Evolutionary conservation across 2,113 vertebrate species (phyloP), one percentile per base, ranked within the genome.

Genomic region (Heterotilapia buettikoferi): DNA sequence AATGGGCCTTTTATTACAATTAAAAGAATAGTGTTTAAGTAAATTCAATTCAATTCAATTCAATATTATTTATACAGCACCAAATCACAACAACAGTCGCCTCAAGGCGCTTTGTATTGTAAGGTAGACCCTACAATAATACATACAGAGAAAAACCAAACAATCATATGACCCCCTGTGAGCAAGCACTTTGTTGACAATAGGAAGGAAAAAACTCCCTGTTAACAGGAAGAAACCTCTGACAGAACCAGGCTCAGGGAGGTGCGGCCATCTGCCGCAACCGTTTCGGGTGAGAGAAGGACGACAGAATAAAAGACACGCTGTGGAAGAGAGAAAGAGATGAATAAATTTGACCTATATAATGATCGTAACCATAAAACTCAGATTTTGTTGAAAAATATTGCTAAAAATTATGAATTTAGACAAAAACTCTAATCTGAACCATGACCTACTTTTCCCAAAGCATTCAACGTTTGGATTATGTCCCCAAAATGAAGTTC

Each of bases 1-100:
- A 87, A 93, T 84, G 79, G 5, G 52, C 83, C 84, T 91, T 89
- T 91, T 76, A 83, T 91, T 89, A 78, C 63, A 86, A 36, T 83
- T 52, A 56, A 86, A 81, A 84, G 66, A 82, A 61, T 59, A 76
- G 66, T 33, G 56, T 84, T 85, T 50, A 59, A 73, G 40, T 85
- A 57, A 89, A 57, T 59, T 59, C 26, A 26, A 33, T 33, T 33
- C 31, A 31, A 38, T 38, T 11, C 43, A 47, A 33, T 61, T 61
- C 57, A 10, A 61, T 19, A 4, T 61, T 61, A 61, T 61, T 61
- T 61, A 10, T 2, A 61, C 29, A 61, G 57, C 16, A 61, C 0
- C 57, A 31, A 61, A 61, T 61, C 29, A 61, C 29, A 61, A 61
- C 57, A 61, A 31, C 16, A 61, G 26, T 31, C 5, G 1, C 57